Base-by-base conservation (phyloP, 2,113 vertebrate species). In the Anarhynchus alexandrinus region DNA sequence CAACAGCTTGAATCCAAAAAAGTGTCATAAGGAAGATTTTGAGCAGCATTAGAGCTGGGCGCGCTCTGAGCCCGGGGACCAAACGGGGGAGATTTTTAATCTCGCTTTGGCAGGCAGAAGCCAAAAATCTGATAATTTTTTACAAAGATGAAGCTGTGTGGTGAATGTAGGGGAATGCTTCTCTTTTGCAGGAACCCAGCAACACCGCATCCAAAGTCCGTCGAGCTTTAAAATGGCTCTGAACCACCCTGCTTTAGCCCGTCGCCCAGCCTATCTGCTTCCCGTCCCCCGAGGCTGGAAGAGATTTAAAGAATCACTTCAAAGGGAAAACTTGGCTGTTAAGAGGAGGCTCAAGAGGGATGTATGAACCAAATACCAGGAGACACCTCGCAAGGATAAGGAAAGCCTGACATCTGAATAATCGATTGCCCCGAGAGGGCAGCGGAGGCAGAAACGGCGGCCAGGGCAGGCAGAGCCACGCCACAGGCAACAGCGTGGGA, bases 1-100 rank as follows among this genome's bases (percentile, higher is more conserved):
- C 81, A 97, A 95, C 73, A 85, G 66, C 74, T 84, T 51, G 43
- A 52, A 94, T 82, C 81, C 86, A 49, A 89, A 52, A 55, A 82
- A 84, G 66, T 91, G 70, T 78, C 84, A 69, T 18, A 70, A 54
- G 78, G 62, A 88, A 47, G 77, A 69, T 40, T 72, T 8, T 59
- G 57, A 95, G 84, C 65, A 55, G 84, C 57, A 13, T 52, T 67
- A 67, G 43, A 89, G 81, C 51, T 15, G 65, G 62, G 86, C 27
- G 5, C 8, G 11, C 65, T 86, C 51, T 10, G 59, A 95, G 69
- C 64, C 73, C 49, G 23, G 84, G 27, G 74, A 91, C 42, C 73
- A 58, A 82, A 78, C 2, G 0, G 8, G 34, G 57, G 72, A 62
- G 62, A 64, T 59, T 90, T 81, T 93, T 74, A 47, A 85, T 82